These are phyloP conservation scores for Drosophila affinis DNA, from an alignment of 2,888 invertebrate genomes.

Conservation along the genomic window DNA sequence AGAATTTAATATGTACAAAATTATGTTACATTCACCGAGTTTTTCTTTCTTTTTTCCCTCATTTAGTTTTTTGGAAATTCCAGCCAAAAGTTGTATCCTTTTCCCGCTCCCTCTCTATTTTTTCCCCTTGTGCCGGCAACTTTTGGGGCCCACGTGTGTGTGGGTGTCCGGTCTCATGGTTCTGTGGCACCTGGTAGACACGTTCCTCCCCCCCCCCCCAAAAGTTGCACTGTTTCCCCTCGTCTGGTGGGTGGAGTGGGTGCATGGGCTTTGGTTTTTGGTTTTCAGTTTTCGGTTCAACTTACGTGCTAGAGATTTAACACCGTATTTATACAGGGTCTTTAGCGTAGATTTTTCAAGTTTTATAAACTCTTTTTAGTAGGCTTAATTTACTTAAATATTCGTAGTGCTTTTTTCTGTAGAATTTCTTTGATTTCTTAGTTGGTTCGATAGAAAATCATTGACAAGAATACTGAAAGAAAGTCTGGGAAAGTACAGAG, in stretches of 20 bases:
- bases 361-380: conserved; percentile 66
- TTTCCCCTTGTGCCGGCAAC: conserved; percentile 38
- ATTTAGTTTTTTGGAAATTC: conserved; percentile 54
- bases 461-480: background rate
- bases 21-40: conserved; percentile 64
- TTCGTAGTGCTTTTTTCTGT: conserved; percentile 7
- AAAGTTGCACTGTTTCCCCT: conserved; percentile 33
- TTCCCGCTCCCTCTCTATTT: conserved; percentile 28
- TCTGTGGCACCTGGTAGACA: conserved; percentile 44
- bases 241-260: conserved; percentile 3
- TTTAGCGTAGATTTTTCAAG: conserved; percentile 54
- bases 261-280: conserved; percentile 27
- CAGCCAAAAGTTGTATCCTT: conserved; percentile 56
- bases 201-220: conserved; percentile 46
- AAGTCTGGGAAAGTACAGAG: background rate
- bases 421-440: conserved; percentile 31
- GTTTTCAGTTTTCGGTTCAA: conserved; percentile 23
- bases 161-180: conserved; percentile 27
- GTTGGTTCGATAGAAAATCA: conserved; percentile 47
- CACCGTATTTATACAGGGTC: conserved; percentile 65
- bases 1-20: conserved; percentile 72
- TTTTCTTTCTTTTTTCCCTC: conserved; percentile 17
- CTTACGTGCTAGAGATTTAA: conserved; percentile 68
- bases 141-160: conserved; percentile 49
- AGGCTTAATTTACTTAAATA: conserved; percentile 30